Evolutionary conservation across 1,140 invertebrate genomes (phyloP), one percentile per base, ranked within the genome.

Genomic region (Magallana gigas): DNA sequence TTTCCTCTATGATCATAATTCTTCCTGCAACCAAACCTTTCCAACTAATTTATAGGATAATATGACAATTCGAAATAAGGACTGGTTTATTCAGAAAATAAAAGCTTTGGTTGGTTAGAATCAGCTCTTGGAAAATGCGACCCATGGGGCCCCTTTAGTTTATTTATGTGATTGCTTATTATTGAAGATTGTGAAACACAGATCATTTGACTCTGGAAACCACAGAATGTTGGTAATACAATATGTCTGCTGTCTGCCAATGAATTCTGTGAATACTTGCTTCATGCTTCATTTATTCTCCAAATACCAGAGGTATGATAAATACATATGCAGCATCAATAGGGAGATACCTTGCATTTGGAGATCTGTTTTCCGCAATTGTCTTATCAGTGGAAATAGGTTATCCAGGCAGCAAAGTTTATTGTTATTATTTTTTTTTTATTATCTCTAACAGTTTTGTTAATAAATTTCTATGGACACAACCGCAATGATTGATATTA

Each of bases 141-240:
- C 68, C 68, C 23, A 29, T 76, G 68, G 68, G 68, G 23, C 68
- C 18, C 14, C 9, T 76, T 36, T 29, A 23, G 14, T 76, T 76
- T 76, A 76, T 76, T 76, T 76, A 76, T 23, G 68, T 76, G 68
- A 18, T 76, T 76, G 68, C 36, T 76, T 48, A 76, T 76, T 18
- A 29, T 36, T 29, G 18, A 36, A 29, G 60, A 64, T 64, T 64
- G 60, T 64, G 18, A 64, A 76, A 76, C 5, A 76, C 68, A 48
- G 68, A 23, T 76, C 36, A 76, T 76, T 76, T 76, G 11, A 76
- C 36, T 29, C 23, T 76, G 23, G 36, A 12, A 76, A 76, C 18
- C 68, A 29, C 36, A 76, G 23, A 76, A 29, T 76, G 68, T 76
- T 76, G 23, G 36, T 36, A 29, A 76, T 76, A 36, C 23, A 76